Evolutionary conservation across 1,140 invertebrate species (phyloP).

Genomic region (Drosophila elegans): DNA sequence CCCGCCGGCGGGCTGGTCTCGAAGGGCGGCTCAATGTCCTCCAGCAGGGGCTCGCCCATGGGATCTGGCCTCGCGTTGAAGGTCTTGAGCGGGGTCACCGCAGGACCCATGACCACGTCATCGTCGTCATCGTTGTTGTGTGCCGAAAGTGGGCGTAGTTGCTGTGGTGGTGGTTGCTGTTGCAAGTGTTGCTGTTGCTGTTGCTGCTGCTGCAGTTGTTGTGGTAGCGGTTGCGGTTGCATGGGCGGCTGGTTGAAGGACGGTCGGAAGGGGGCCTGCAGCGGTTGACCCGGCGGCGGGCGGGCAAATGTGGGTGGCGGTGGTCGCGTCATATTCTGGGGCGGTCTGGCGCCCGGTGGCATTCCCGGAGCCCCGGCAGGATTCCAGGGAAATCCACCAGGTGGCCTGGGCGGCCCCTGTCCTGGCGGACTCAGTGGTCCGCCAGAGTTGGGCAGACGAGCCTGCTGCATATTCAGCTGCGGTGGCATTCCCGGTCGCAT

Average conservation of each 20-base stretch:
- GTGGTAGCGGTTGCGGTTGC: constrained; percentile 63
- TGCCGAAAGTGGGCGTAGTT: constrained; percentile 64
- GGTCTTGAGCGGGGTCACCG: constrained; percentile 71
- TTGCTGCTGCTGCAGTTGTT: constrained; percentile 86
- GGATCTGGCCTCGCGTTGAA: constrained; percentile 58
- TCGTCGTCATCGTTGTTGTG: constrained; percentile 78
- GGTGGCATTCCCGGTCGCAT: constrained; percentile 73
- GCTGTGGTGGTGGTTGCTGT: constrained; percentile 49
- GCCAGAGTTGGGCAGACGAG: constrained; percentile 54
- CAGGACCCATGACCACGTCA: constrained; percentile 82
- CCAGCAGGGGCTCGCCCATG: constrained; percentile 70
- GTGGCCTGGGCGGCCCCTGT: constrained; percentile 72
- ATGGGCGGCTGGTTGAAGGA: constrained; percentile 88
- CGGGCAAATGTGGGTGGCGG: constrained; percentile 67
- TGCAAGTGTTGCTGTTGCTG: constrained; percentile 47
- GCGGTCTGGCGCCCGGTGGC: constrained; percentile 59
- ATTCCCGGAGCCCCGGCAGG: constrained; percentile 56
- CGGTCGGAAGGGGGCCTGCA: constrained; percentile 64
- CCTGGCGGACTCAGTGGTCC: constrained; percentile 73
- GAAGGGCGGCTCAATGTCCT: constrained; percentile 68
- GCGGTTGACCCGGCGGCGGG: constrained; percentile 65
- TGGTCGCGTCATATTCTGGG: constrained; percentile 67
- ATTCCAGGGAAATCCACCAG: constrained; percentile 74
- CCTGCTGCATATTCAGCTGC: constrained; percentile 58
- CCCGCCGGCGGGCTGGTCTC: constrained; percentile 44